Percentiles rank a stretch among this genome's conserved stretches.
These are phyloP conservation scores for Mola mola DNA, from an alignment of 2,113 vertebrate genomes.

Conservation along the genomic window DNA sequence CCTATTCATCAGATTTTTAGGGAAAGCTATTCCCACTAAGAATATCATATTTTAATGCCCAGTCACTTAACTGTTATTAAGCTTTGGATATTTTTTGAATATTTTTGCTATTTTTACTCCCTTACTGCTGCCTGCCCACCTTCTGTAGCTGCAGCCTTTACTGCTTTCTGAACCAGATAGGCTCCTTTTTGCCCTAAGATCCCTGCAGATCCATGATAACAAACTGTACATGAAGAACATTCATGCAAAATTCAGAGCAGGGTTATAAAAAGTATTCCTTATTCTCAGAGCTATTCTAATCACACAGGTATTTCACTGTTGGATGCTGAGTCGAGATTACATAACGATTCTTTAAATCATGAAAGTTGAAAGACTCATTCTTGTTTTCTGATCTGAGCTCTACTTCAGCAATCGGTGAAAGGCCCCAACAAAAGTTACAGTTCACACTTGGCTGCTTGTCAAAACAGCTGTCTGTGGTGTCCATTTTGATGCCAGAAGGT, in stretches of 20 bases:
- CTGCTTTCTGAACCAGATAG: too few relatives aligned
- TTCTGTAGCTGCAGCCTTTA: too few relatives aligned
- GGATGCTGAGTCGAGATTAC: slow-evolving; percentile 1
- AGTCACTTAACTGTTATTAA: too few relatives aligned
- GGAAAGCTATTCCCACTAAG: neutral
- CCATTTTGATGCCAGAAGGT: slow-evolving; percentile 1
- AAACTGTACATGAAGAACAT: too few relatives aligned
- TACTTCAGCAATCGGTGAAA: neutral
- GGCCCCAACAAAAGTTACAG: slow-evolving; percentile 1
- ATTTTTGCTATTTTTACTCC: too few relatives aligned
- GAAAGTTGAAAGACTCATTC: neutral
- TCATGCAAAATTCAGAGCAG: too few relatives aligned
- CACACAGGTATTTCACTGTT: neutral
- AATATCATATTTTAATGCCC: too few relatives aligned
- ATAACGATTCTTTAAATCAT: slow-evolving; percentile 10
- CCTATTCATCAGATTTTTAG: slow-evolving; percentile 9
- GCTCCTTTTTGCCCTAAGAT: too few relatives aligned
- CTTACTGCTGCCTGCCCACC: too few relatives aligned
- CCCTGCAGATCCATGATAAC: too few relatives aligned
- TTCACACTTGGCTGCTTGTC: neutral
- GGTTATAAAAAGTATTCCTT: too few relatives aligned
- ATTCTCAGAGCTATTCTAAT: neutral
- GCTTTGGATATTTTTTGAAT: too few relatives aligned
- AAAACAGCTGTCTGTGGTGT: slow-evolving; percentile 5
- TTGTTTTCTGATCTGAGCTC: neutral